phyloP scores from a whole-genome alignment of 2,113 vertebrate species.

The Tonatia bakeri region DNA sequence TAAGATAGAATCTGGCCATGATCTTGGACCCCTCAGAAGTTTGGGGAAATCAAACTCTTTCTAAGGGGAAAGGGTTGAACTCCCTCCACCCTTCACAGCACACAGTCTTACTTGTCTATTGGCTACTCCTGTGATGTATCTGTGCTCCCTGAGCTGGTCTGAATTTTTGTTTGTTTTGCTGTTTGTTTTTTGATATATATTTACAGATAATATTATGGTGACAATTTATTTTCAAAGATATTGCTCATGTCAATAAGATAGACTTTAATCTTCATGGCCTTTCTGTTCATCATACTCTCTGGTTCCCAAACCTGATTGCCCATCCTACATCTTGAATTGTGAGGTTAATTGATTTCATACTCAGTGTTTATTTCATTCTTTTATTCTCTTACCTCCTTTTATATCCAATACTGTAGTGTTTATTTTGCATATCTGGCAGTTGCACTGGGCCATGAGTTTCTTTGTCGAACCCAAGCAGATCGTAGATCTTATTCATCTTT shows the following conservation, averaged over 20 bases:
- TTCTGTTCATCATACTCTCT: not conserved
- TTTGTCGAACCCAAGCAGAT: not conserved
- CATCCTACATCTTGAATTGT: not conserved
- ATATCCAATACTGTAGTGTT: not conserved
- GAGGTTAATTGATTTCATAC: not conserved
- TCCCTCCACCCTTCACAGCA: not conserved
- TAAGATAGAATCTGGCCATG: not conserved
- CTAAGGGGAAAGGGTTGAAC: accelerated
- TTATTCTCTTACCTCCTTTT: not conserved
- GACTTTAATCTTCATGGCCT: not conserved
- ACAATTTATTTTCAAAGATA: not conserved
- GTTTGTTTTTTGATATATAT: not conserved
- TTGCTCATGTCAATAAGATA: not conserved
- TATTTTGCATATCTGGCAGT: not conserved
- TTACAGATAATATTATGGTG: not conserved
- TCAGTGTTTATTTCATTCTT: not conserved
- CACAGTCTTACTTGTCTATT: not conserved
- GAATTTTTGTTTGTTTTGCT: not conserved
- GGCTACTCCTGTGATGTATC: not conserved
- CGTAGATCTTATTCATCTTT: not conserved
- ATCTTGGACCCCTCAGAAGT: not conserved
- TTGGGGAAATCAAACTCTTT: not conserved
- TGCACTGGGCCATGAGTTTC: not conserved
- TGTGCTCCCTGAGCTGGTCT: not conserved
- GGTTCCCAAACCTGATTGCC: not conserved